These are phyloP conservation scores for Melieria picta DNA, from an alignment of 2,888 invertebrate genomes.

Conservation along the genomic window DNA sequence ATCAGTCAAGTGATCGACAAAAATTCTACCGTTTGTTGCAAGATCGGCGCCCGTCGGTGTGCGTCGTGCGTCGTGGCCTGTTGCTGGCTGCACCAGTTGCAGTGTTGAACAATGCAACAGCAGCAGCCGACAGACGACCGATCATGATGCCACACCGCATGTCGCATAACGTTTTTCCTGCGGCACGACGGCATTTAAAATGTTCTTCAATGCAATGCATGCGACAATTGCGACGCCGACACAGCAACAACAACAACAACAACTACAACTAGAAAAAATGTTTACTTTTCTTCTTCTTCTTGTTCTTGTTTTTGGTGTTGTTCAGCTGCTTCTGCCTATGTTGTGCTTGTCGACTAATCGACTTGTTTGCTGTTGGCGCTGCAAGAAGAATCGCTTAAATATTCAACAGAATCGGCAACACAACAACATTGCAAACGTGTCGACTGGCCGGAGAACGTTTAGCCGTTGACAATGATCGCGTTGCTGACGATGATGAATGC, in stretches of 20 bases:
- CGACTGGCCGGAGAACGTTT: no score
- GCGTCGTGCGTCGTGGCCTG: no score
- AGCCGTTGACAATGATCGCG: not conserved
- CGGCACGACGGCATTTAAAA: conserved; percentile 15
- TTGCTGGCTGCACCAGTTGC: no score
- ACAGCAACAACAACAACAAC: conserved; percentile 6
- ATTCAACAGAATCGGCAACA: no score
- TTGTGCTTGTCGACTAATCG: no score
- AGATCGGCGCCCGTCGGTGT: no score
- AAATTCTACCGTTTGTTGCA: conserved; percentile 2
- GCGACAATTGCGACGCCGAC: not conserved
- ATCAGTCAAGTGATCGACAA: conserved; percentile 28
- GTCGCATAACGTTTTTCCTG: conserved; percentile 6
- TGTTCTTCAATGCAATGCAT: conserved; percentile 1
- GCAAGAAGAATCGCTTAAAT: no score
- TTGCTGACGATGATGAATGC: conserved; percentile 24
- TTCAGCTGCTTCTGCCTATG: no score
- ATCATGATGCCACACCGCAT: not conserved
- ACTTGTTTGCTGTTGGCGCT: no score
- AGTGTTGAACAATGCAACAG: conserved; percentile 8
- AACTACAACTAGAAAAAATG: conserved; percentile 1
- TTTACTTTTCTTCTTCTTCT: no score
- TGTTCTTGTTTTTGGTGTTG: no score
- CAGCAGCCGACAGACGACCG: not conserved
- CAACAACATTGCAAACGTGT: no score